These are phyloP conservation scores for Ophioninae sp. DNA, from an alignment of 2,888 invertebrate species.

Conservation along the genomic window DNA sequence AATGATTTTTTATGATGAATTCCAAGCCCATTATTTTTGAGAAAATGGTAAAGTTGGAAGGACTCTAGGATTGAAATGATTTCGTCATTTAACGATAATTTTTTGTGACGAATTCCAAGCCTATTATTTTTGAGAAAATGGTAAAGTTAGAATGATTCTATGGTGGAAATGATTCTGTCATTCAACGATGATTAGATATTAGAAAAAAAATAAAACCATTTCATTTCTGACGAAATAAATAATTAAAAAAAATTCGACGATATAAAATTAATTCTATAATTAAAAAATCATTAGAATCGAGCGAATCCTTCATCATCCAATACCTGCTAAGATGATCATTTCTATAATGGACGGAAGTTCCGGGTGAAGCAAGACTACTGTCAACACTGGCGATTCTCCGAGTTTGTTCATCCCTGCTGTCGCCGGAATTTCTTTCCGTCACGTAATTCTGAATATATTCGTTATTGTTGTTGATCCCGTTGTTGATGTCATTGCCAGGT, in stretches of 20 bases:
- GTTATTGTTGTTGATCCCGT: slow-evolving; percentile 38
- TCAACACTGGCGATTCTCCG: slow-evolving; percentile 73
- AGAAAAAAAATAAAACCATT: not conserved
- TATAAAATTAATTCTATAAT: too few relatives aligned
- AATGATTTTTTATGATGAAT: too few relatives aligned
- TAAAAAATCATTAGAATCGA: too few relatives aligned
- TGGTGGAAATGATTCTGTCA: too few relatives aligned
- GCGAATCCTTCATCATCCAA: not conserved
- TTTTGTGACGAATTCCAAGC: too few relatives aligned
- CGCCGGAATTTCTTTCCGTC: slow-evolving; percentile 52
- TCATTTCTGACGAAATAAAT: too few relatives aligned
- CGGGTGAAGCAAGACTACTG: slow-evolving; percentile 70
- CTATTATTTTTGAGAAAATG: too few relatives aligned
- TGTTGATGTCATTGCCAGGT: slow-evolving; percentile 15
- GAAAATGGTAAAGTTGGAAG: not conserved
- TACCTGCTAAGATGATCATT: slow-evolving; percentile 71
- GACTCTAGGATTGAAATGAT: not conserved
- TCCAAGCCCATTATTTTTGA: too few relatives aligned
- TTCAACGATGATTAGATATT: too few relatives aligned
- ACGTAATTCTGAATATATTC: slow-evolving; percentile 70
- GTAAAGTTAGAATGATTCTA: too few relatives aligned
- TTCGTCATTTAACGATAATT: not conserved
- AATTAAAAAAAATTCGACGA: too few relatives aligned
- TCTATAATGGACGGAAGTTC: slow-evolving; percentile 70
- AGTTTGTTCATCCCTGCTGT: slow-evolving; percentile 68